phyloP scores from a whole-genome alignment of 2,797 vertebrate species.

The Nothura maculosa region DNA sequence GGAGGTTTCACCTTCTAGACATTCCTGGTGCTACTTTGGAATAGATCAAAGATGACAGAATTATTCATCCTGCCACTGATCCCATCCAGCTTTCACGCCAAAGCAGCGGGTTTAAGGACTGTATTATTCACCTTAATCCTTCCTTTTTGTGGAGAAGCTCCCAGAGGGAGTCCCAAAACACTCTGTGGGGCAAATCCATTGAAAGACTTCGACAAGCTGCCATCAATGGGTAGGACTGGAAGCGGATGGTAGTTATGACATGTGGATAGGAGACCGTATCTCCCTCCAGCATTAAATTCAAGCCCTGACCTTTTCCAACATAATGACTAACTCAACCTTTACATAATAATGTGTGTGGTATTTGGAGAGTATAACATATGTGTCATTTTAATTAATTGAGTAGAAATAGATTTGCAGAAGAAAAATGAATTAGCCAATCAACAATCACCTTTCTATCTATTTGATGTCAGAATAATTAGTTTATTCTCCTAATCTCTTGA shows the following conservation, averaged over 20 bases:
- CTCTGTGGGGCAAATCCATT: background rate
- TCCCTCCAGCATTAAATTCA: conserved; percentile 70
- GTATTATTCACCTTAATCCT: background rate
- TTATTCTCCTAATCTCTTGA: conserved; percentile 70
- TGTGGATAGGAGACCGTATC: conserved; percentile 60
- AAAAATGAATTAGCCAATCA: conserved; percentile 70
- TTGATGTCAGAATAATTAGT: conserved; percentile 72
- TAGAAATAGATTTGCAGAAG: conserved; percentile 76
- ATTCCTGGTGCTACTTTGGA: background rate
- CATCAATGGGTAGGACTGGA: background rate
- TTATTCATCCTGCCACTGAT: background rate
- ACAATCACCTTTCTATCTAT: conserved; percentile 45
- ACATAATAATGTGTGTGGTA: conserved; percentile 77
- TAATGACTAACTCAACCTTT: conserved; percentile 77
- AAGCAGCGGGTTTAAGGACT: background rate
- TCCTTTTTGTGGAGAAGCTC: background rate
- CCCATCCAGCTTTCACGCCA: background rate
- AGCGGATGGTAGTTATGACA: conserved; percentile 33
- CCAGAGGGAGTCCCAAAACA: background rate
- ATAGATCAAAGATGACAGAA: background rate
- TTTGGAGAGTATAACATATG: conserved; percentile 74
- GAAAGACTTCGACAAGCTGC: background rate
- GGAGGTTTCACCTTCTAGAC: background rate
- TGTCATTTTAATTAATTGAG: conserved; percentile 80
- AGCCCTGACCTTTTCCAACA: conserved; percentile 74